phyloP scores from a whole-genome alignment of 2,113 vertebrate genomes.

The Oxyruncus cristatus region DNA sequence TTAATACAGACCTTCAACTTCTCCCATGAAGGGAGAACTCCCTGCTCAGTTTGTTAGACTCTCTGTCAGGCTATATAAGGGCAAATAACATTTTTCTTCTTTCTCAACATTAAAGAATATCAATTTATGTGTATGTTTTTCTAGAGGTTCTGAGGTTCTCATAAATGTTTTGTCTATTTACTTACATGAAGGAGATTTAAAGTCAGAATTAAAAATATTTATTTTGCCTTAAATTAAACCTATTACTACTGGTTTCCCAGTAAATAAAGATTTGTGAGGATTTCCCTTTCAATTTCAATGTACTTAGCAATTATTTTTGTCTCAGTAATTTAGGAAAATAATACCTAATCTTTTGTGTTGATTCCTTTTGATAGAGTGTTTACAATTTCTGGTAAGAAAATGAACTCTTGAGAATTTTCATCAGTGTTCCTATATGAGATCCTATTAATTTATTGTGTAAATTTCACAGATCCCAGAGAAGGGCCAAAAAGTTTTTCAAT shows the following conservation, averaged over 20 bases:
- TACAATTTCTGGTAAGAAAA: background rate
- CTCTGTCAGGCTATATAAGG: background rate
- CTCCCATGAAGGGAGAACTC: background rate
- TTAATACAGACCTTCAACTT: background rate
- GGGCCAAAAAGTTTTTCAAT: background rate
- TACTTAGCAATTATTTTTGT: background rate
- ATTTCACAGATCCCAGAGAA: background rate
- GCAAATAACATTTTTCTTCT: background rate
- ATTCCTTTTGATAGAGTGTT: background rate
- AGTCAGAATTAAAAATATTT: background rate
- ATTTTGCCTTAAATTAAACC: background rate
- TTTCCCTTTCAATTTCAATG: background rate
- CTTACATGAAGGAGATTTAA: background rate
- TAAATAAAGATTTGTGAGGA: background rate
- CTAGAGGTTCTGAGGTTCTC: background rate
- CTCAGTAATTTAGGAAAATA: background rate
- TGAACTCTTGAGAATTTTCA: background rate
- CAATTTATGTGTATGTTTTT: background rate
- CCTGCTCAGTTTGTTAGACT: background rate
- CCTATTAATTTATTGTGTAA: background rate
- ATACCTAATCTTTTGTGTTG: background rate
- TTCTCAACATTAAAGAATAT: background rate
- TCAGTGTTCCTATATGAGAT: background rate
- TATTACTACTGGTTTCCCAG: background rate
- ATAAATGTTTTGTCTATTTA: background rate